These are phyloP conservation scores for Prunella fulvescens DNA, from an alignment of 2,113 vertebrate genomes.

Conservation along the genomic window DNA sequence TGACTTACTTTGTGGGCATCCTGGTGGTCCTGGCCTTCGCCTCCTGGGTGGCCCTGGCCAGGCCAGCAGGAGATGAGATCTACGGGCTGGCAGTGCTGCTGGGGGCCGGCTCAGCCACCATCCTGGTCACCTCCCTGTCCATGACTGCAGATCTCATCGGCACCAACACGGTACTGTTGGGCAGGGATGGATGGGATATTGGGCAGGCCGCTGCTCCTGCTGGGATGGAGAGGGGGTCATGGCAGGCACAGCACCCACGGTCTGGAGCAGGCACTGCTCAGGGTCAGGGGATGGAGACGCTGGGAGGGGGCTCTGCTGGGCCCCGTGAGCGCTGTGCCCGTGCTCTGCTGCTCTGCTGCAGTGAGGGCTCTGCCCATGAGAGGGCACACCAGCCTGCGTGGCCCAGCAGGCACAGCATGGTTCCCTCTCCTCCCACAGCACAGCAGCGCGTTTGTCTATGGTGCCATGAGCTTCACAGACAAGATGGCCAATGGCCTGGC, in stretches of 20 bases:
- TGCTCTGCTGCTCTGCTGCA: not conserved
- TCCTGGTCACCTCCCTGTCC: slow-evolving; percentile 90
- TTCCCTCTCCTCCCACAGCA: slow-evolving; percentile 72
- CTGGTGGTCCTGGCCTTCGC: slow-evolving; percentile 85
- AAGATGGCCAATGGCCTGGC: slow-evolving; percentile 91
- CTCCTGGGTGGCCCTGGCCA: slow-evolving; percentile 83
- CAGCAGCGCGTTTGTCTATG: slow-evolving; percentile 91
- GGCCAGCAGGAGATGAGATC: slow-evolving; percentile 69
- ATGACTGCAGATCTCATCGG: slow-evolving; percentile 95
- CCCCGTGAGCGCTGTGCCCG: not conserved
- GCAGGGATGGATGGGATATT: no score
- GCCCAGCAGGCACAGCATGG: not conserved
- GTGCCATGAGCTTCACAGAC: slow-evolving; percentile 95
- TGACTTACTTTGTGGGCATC: slow-evolving; percentile 89
- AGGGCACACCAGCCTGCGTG: not conserved
- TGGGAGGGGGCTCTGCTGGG: not conserved
- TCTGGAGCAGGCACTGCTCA: not conserved
- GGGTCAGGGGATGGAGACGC: rapidly evolving
- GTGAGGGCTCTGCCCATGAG: slow-evolving; percentile 12
- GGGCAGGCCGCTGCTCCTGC: not conserved
- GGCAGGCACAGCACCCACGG: rapidly evolving
- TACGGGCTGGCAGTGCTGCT: slow-evolving; percentile 82
- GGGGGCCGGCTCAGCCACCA: slow-evolving; percentile 84
- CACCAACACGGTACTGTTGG: slow-evolving; percentile 78
- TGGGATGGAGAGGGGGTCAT: rapidly evolving